phyloP scores from a whole-genome alignment of 2,888 invertebrate genomes.

The Ichneumoninae sp. region DNA sequence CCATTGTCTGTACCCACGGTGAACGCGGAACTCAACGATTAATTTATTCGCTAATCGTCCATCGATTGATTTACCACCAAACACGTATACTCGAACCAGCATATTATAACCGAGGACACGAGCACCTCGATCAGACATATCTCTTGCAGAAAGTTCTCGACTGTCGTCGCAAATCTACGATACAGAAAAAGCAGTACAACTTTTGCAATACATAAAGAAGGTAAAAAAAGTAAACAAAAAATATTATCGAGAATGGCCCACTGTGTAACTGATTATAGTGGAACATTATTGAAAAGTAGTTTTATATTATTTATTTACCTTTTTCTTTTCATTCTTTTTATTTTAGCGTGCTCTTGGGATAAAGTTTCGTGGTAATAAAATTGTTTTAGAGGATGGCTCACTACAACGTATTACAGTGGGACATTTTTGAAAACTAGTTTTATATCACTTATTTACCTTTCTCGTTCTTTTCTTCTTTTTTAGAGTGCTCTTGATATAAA shows the following conservation, averaged over 20 bases:
- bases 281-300: too few species aligned
- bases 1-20: not conserved
- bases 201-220: not conserved
- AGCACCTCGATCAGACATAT: conserved; percentile 67
- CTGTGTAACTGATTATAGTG: too few species aligned
- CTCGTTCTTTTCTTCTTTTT: not conserved
- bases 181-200: not conserved
- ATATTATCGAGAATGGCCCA: too few species aligned
- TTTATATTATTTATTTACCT: too few species aligned
- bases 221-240: not conserved
- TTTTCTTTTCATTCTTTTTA: too few species aligned
- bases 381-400: too few species aligned
- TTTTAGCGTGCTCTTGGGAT: not conserved
- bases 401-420: too few species aligned
- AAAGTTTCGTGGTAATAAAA: too few species aligned
- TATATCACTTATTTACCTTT: too few species aligned
- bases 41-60: not conserved
- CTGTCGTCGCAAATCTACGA: conserved; percentile 72
- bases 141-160: conserved; percentile 61
- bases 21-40: not conserved
- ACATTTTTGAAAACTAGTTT: too few species aligned
- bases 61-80: conserved; percentile 58
- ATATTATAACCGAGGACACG: conserved; percentile 65
- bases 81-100: conserved; percentile 67
- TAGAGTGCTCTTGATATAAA: not conserved